These are phyloP conservation scores for Anadara kagoshimensis DNA, from an alignment of 1,140 invertebrate genomes.

Conservation along the genomic window DNA sequence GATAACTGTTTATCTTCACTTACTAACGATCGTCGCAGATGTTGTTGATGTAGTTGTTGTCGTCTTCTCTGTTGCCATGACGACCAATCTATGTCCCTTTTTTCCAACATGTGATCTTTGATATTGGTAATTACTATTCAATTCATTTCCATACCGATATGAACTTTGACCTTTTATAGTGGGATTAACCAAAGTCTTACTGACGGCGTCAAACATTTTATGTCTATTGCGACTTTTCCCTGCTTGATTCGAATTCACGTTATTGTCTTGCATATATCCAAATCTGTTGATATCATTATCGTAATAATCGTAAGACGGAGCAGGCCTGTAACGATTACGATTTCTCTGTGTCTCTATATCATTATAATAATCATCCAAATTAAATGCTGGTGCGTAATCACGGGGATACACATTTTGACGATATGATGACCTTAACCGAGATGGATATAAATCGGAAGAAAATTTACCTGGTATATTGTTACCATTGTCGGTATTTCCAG, in stretches of 20 bases:
- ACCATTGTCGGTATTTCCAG: conserved; percentile 15
- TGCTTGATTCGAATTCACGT: background rate
- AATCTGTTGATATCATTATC: conserved; percentile 25
- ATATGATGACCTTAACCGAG: background rate
- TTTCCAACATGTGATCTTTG: too few species aligned
- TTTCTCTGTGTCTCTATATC: conserved; percentile 41
- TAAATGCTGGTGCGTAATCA: conserved; percentile 39
- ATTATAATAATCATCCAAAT: conserved; percentile 42
- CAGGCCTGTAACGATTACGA: conserved; percentile 33
- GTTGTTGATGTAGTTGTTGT: too few species aligned
- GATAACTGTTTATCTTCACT: too few species aligned
- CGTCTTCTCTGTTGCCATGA: too few species aligned
- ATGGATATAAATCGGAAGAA: too few species aligned
- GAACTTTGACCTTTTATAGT: too few species aligned
- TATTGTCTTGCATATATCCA: conserved; percentile 10
- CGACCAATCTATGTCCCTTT: too few species aligned
- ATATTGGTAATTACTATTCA: too few species aligned
- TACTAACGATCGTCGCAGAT: too few species aligned
- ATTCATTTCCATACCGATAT: too few species aligned
- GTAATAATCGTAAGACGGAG: conserved; percentile 25
- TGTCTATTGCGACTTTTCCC: conserved; percentile 7
- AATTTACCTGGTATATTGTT: background rate
- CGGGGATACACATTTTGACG: conserved; percentile 27
- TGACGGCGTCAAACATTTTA: background rate
- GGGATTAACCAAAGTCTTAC: too few species aligned